Evolutionary conservation across 2,113 vertebrate genomes (phyloP).

Genomic region (Herpailurus yagouaroundi): DNA sequence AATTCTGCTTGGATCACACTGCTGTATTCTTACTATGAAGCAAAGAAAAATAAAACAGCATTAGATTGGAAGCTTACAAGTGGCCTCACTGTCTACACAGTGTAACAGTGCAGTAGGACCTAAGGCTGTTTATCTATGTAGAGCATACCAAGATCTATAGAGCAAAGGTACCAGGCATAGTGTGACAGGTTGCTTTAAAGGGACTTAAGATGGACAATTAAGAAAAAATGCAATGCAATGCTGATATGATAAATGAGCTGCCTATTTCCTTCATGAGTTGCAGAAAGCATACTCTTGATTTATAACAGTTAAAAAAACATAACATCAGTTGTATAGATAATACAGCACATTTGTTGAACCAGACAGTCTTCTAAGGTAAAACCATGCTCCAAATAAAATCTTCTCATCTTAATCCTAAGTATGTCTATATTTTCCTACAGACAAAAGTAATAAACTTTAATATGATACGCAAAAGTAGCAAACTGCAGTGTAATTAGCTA

Average conservation of each 20-base stretch:
- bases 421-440: background rate
- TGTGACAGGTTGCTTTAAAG: background rate
- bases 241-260: background rate
- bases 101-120: background rate
- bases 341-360: background rate
- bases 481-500: background rate
- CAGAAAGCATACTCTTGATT: background rate
- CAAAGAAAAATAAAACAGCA: conserved; percentile 23
- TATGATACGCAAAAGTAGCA: background rate
- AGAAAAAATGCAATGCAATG: background rate
- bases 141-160: background rate
- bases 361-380: conserved; percentile 14
- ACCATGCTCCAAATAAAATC: conserved; percentile 1
- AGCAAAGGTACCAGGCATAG: background rate
- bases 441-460: background rate
- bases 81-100: background rate
- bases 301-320: background rate
- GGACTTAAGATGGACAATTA: background rate
- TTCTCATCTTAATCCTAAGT: conserved; percentile 23
- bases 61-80: background rate
- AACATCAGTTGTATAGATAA: background rate
- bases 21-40: background rate
- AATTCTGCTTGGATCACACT: background rate
- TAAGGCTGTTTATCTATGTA: background rate
- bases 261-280: background rate